These are phyloP conservation scores for Calliopum simillimum DNA, from an alignment of 2,888 invertebrate genomes.

Conservation along the genomic window DNA sequence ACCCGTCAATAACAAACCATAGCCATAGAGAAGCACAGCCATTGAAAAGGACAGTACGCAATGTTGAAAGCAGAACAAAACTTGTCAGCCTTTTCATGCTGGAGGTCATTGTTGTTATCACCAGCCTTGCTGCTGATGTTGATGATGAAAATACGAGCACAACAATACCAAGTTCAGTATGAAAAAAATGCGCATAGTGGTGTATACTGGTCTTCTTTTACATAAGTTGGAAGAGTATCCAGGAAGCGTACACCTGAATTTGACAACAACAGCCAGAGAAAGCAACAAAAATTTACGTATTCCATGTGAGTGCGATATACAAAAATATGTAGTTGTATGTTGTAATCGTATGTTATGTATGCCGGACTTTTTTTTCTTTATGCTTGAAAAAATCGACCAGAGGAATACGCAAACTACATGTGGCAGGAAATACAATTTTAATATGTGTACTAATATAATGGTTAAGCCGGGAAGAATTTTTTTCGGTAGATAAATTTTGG, in stretches of 20 bases:
- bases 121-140: not conserved
- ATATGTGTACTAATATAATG: too few relatives aligned
- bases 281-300: constrained; percentile 33
- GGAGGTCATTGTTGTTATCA: constrained; percentile 36
- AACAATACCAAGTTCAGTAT: not conserved
- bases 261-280: constrained; percentile 47
- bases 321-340: too few relatives aligned
- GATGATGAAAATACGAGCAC: constrained; percentile 3
- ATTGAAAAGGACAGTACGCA: not conserved
- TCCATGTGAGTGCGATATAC: constrained; percentile 7
- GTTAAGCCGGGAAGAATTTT: too few relatives aligned
- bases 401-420: too few relatives aligned
- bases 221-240: not conserved
- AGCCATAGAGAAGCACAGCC: too few relatives aligned
- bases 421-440: too few relatives aligned
- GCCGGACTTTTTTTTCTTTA: too few relatives aligned
- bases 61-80: constrained; percentile 10
- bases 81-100: constrained; percentile 29
- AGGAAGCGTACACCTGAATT: constrained; percentile 44
- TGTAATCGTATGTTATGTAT: too few relatives aligned
- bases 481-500: too few relatives aligned
- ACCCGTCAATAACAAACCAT: constrained; percentile 35
- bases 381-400: too few relatives aligned
- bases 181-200: not conserved
- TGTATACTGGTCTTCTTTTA: not conserved